Conservation (phyloP, 2,113 vertebrate species). For the Oncorhynchus keta region DNA sequence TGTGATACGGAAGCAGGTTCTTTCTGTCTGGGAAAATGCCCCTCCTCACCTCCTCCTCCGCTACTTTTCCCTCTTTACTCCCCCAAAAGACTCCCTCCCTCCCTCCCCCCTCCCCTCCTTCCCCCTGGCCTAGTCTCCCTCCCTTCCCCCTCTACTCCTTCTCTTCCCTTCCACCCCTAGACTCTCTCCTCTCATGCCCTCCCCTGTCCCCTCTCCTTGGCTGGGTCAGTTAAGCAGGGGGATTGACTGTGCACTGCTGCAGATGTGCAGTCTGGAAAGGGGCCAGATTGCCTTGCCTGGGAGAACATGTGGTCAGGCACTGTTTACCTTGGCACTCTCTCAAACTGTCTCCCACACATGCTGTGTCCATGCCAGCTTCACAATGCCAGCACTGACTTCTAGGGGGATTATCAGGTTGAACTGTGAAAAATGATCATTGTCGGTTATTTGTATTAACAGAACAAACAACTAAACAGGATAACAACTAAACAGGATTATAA, state of each 20-base stretch:
- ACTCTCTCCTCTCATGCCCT: neutral
- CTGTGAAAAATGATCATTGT: slow-evolving; percentile 43
- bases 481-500: too few relatives aligned
- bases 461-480: neutral
- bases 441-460: slow-evolving; percentile 37
- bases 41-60: too few relatives aligned
- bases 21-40: slow-evolving; percentile 39
- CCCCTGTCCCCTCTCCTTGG: slow-evolving; percentile 43
- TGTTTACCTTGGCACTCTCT: slow-evolving; percentile 77
- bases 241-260: slow-evolving; percentile 73
- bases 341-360: slow-evolving; percentile 75
- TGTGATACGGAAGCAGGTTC: slow-evolving; percentile 35
- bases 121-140: slow-evolving; percentile 1
- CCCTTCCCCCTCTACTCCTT: slow-evolving; percentile 11
- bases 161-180: neutral
- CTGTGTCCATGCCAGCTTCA: slow-evolving; percentile 59
- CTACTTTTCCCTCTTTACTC: too few relatives aligned
- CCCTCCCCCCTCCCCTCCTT: too few relatives aligned
- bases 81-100: too few relatives aligned
- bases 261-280: slow-evolving; percentile 76
- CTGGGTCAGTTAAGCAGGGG: slow-evolving; percentile 58
- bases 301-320: slow-evolving; percentile 80
- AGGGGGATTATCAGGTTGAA: slow-evolving; percentile 48
- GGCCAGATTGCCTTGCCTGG: slow-evolving; percentile 74
- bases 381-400: slow-evolving; percentile 49